phyloP scores from a whole-genome alignment of 2,113 vertebrate genomes.

The Galbula dea region DNA sequence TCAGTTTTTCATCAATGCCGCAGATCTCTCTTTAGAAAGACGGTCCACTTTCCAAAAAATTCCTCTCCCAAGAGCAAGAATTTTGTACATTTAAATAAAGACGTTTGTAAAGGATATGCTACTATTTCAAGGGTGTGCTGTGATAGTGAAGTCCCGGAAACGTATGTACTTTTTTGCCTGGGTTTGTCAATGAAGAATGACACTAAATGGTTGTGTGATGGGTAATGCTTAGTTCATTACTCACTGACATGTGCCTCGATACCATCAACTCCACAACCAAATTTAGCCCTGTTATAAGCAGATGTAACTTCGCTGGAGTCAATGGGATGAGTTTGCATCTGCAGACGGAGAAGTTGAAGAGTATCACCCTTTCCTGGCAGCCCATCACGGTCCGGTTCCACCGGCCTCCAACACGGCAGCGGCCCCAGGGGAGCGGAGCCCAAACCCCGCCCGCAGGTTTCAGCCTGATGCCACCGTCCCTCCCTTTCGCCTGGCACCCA shows the following conservation, averaged over 20 bases:
- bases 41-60: not conserved
- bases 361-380: constrained; percentile 3
- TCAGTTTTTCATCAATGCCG: not conserved
- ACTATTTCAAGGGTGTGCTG: not conserved
- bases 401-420: not conserved
- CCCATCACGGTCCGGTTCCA: not conserved
- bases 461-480: not conserved
- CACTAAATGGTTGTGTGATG: not conserved
- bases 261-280: constrained; percentile 52
- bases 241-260: constrained; percentile 44
- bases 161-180: not conserved
- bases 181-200: constrained; percentile 12
- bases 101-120: not conserved
- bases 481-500: not conserved
- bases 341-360: constrained; percentile 50
- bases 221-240: constrained; percentile 52
- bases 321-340: constrained; percentile 34
- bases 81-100: not conserved
- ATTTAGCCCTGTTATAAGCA: constrained; percentile 60
- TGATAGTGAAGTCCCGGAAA: not conserved
- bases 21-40: not conserved
- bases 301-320: constrained; percentile 35
- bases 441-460: not conserved
- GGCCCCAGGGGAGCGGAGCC: not conserved
- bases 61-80: not conserved